phyloP scores from a whole-genome alignment of 2,113 vertebrate species.

The Fregata magnificens region DNA sequence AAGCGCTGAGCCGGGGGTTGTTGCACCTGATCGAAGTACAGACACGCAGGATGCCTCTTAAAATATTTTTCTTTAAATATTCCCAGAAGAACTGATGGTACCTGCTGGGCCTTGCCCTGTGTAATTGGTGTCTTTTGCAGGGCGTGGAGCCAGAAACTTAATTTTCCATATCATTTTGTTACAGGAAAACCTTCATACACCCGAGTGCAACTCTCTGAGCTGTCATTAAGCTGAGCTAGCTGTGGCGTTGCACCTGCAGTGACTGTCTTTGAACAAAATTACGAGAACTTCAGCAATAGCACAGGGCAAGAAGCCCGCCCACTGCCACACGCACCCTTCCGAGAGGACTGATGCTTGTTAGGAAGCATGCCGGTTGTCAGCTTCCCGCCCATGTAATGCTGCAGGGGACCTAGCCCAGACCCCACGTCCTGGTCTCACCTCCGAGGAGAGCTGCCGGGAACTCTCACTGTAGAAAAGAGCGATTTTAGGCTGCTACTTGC shows the following conservation, averaged over 20 bases:
- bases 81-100: background rate
- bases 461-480: rapidly evolving
- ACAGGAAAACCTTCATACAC: background rate
- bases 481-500: background rate
- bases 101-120: background rate
- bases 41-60: background rate
- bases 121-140: rapidly evolving
- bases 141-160: rapidly evolving
- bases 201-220: background rate
- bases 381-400: background rate
- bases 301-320: rapidly evolving
- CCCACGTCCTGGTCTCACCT: background rate
- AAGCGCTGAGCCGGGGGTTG: background rate
- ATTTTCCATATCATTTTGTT: background rate
- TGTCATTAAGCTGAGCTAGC: background rate
- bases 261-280: background rate
- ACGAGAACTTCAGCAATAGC: rapidly evolving
- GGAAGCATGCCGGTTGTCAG: rapidly evolving
- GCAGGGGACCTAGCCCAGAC: background rate
- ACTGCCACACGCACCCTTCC: rapidly evolving
- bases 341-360: background rate
- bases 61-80: background rate
- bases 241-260: background rate
- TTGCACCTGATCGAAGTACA: rapidly evolving
- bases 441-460: background rate